Evolutionary conservation across 1,140 invertebrate genomes (phyloP).

Genomic region (Drosophila guanche): DNA sequence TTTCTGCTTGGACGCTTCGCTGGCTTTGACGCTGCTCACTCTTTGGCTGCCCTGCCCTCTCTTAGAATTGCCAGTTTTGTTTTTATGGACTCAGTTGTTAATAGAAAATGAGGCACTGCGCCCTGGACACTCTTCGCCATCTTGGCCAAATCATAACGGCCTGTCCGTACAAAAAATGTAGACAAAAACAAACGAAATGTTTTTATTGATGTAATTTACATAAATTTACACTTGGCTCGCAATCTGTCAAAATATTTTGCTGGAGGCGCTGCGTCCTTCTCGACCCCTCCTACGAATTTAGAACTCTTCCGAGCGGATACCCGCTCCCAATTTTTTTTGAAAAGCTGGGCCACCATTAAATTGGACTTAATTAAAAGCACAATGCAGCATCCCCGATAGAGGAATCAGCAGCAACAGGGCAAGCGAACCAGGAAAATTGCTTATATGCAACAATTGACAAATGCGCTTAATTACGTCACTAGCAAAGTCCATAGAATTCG

Average conservation of each 20-base stretch:
- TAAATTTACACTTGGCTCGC: conserved; percentile 78
- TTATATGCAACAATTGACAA: conserved; percentile 66
- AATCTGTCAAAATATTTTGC: conserved; percentile 76
- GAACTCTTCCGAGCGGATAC: background rate
- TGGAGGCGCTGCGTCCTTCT: background rate
- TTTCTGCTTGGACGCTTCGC: conserved; percentile 79
- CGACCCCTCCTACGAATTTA: conserved; percentile 5
- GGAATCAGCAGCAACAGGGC: conserved; percentile 1
- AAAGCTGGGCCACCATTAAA: conserved; percentile 69
- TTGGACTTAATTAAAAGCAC: conserved; percentile 73
- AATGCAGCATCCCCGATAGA: conserved; percentile 24
- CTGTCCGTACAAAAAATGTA: conserved; percentile 43
- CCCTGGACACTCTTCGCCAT: conserved; percentile 30
- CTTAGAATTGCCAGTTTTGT: conserved; percentile 46
- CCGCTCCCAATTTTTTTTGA: conserved; percentile 26
- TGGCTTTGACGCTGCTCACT: conserved; percentile 57
- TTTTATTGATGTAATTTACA: conserved; percentile 81
- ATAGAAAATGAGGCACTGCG: conserved; percentile 78
- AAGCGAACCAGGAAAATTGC: conserved; percentile 42
- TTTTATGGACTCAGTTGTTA: conserved; percentile 80
- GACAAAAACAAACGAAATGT: conserved; percentile 66
- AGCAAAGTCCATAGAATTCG: conserved; percentile 81
- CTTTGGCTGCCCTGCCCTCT: conserved; percentile 11
- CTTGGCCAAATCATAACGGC: conserved; percentile 77
- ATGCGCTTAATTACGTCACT: conserved; percentile 81